These are phyloP conservation scores for Apodemus speciosus DNA, from an alignment of 2,113 vertebrate genomes.

Conservation along the genomic window DNA sequence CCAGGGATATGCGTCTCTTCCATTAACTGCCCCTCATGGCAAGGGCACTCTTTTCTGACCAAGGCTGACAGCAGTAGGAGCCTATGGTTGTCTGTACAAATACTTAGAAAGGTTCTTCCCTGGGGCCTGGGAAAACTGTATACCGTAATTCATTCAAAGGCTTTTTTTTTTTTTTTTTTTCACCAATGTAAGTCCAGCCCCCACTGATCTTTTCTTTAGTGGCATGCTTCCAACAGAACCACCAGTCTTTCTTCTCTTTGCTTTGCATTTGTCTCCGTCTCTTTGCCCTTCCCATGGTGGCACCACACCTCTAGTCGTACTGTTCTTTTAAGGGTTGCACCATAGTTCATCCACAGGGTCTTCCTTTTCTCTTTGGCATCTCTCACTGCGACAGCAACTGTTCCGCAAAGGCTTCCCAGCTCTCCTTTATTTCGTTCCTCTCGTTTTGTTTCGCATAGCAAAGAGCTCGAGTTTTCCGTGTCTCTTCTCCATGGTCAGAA, in stretches of 20 bases:
- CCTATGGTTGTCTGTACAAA: neutral
- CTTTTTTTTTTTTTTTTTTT: constrained; percentile 20
- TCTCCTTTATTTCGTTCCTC: neutral
- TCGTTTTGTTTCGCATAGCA: neutral
- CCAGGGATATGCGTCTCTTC: too few relatives aligned
- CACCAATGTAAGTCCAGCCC: neutral
- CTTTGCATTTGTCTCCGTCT: neutral
- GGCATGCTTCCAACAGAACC: neutral
- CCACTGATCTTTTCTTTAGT: neutral
- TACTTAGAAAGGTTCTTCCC: neutral
- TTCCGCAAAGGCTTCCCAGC: neutral
- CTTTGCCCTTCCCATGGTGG: accelerated
- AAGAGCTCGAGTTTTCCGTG: neutral
- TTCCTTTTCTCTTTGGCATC: neutral
- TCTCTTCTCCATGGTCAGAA: neutral
- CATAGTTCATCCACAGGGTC: accelerated
- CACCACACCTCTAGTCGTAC: too few relatives aligned
- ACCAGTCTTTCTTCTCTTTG: neutral
- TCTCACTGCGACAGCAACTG: neutral
- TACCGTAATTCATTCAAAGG: neutral
- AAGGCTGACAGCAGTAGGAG: neutral
- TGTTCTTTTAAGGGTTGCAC: neutral
- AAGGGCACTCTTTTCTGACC: neutral
- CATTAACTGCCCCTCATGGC: neutral
- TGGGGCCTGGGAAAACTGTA: neutral